phyloP scores from a whole-genome alignment of 1,140 invertebrate genomes.

The Magallana gigas region DNA sequence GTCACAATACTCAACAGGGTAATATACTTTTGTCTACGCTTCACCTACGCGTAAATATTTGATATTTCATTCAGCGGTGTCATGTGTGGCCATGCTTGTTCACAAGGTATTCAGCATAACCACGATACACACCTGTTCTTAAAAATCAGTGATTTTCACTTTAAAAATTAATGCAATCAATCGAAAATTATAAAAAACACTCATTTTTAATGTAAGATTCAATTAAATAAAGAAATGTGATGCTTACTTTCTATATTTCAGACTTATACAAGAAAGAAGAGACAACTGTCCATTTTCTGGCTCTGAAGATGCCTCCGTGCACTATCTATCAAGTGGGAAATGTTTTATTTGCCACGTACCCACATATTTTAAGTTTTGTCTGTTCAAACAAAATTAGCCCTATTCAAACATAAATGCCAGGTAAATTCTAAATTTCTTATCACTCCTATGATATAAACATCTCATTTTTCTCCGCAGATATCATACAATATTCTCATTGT shows the following conservation, averaged over 20 bases:
- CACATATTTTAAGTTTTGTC: conserved; percentile 34
- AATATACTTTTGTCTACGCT: conserved; percentile 24
- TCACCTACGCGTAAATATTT: conserved; percentile 31
- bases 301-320: background rate
- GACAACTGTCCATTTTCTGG: background rate
- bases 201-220: background rate
- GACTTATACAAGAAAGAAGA: conserved; percentile 4
- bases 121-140: conserved; percentile 13
- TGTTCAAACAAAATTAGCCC: conserved; percentile 32
- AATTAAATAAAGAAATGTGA: background rate
- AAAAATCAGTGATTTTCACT: background rate
- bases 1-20: conserved; percentile 4
- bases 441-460: conserved; percentile 17
- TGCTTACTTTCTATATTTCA: background rate
- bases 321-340: conserved; percentile 24
- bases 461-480: conserved; percentile 27
- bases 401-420: conserved; percentile 34
- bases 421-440: conserved; percentile 37
- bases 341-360: conserved; percentile 1
- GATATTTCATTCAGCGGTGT: conserved; percentile 30
- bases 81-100: conserved; percentile 22
- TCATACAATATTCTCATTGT: conserved; percentile 31
- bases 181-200: background rate
- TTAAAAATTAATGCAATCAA: background rate
- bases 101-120: background rate